Percentiles rank a stretch among this genome's conserved stretches.
phyloP scores from a whole-genome alignment of 2,797 vertebrate species.

The Anas georgica region DNA sequence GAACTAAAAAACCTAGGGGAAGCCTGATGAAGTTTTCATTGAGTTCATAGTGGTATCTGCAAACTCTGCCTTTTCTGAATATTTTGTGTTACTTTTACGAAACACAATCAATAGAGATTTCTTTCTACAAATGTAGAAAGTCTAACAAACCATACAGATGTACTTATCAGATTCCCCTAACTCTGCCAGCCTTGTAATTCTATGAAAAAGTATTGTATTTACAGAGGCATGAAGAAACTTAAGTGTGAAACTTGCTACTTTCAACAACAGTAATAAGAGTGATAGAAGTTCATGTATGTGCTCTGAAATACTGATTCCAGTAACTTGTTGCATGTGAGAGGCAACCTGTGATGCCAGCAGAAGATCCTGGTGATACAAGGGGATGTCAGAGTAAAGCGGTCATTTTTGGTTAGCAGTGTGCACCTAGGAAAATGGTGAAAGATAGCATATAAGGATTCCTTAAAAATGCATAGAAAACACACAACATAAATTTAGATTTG shows the following conservation, averaged over 20 bases:
- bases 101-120: background rate
- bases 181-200: background rate
- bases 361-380: background rate
- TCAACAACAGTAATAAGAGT: background rate
- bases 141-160: background rate
- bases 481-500: background rate
- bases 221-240: background rate
- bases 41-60: background rate
- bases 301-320: background rate
- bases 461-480: background rate
- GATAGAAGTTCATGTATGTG: background rate
- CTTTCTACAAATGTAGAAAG: background rate
- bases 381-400: background rate
- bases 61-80: background rate
- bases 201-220: background rate
- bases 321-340: background rate
- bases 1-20: background rate
- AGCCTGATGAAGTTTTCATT: background rate
- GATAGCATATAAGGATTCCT: background rate
- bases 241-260: background rate
- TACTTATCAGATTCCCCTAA: background rate
- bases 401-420: background rate
- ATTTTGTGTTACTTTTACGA: background rate
- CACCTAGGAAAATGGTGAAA: background rate
- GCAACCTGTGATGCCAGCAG: background rate